Evolutionary conservation across 2,888 invertebrate species (phyloP), one percentile per base, ranked within the genome.

Genomic region (Tortricodes alternella): DNA sequence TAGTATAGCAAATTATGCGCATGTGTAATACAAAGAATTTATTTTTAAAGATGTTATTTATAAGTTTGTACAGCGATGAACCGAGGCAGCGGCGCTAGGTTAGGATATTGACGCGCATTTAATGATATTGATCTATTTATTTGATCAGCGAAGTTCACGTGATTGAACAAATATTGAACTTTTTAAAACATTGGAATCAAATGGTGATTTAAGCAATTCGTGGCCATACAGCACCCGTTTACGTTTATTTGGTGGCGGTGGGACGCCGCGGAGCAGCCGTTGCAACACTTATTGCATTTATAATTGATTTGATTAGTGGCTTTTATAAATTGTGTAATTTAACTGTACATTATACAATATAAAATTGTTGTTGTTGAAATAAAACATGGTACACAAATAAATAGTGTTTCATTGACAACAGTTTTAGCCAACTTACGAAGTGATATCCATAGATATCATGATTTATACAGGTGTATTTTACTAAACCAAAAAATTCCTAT

Each of bases 301-400:
- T 74, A 73, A 76, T 76, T 74, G 65, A 73, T 76, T 49, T 66
- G 62, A 71, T 74, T 78, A 71, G 73, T 76, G 67, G 83, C 88
- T 86, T 87, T 83, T 83, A 83, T 77, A 75, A 80, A 82, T 75
- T 78, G 73, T 84, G 77, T 84, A 85, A 85, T 78, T 80, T 73
- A 76, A 84, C 76, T 87, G 83, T 88, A 89, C 80, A 88, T 88
- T 87, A 84, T 86, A 84, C 86, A 83, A 85, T 80, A 79, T 81
- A 76, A 78, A 70, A 78, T 85, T 87, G 86, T 89, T 89, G 86
- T 87, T 88, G 85, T 88, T 87, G 76, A 74, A 87, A 85, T 86
- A 87, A 89, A 87, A 86, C 72, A 71, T 74, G 66, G 67, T 74
- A 64, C 63, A 70, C n/a, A n/a, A n/a, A n/a, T 62, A 73, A 64